Conservation (phyloP, 2,113 vertebrate species). For the Ptilorrhoa leucosticta region DNA sequence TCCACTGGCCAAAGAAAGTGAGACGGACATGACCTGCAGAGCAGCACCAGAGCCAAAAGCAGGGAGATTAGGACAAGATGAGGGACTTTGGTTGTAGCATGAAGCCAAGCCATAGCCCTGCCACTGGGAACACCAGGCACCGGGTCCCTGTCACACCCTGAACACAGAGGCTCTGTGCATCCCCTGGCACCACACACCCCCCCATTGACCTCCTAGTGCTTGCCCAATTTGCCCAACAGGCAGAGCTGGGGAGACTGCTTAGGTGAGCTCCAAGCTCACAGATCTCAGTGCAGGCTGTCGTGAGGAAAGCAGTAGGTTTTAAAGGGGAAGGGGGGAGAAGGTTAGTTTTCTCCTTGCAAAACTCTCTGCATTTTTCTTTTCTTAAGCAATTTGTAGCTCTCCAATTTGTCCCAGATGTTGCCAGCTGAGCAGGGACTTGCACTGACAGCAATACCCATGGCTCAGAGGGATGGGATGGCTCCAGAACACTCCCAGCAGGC, state of each 20-base stretch:
- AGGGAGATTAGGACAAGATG: neutral
- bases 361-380: neutral
- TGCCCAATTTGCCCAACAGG: neutral
- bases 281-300: neutral
- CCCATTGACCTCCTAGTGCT: neutral
- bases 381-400: neutral
- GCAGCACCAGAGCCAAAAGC: neutral
- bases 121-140: neutral
- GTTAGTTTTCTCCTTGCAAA: neutral
- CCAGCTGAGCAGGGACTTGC: neutral
- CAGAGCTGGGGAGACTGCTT: neutral
- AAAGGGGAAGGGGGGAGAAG: too few relatives aligned
- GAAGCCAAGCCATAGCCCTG: neutral
- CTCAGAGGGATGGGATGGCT: neutral
- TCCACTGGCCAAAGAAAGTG: conserved; percentile 97
- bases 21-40: conserved; percentile 85
- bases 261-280: neutral
- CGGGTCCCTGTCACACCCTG: neutral
- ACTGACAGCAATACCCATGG: neutral
- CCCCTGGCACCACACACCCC: neutral
- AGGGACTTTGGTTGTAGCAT: neutral
- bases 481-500: neutral
- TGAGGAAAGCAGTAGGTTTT: neutral
- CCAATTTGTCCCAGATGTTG: neutral
- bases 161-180: neutral